Base-by-base conservation (phyloP, 2,797 vertebrate species). In the Limosa lapponica region DNA sequence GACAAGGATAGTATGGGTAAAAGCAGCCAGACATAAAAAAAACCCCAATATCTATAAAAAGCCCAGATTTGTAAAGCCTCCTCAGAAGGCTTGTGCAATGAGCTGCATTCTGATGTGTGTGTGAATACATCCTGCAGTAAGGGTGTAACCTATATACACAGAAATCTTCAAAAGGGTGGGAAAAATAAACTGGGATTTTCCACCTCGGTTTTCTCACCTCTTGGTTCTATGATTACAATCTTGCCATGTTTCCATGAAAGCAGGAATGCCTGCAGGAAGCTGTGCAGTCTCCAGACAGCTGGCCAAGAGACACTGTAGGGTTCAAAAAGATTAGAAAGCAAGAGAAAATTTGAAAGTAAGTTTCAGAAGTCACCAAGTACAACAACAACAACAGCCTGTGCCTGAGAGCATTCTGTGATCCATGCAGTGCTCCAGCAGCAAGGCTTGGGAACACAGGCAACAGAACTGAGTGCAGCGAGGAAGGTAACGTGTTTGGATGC, bases 231-330 rank as follows among this genome's bases (percentile, higher is more conserved):
- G n/a, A 43, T 36, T 72, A 37, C 20, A 67, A 32, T 43, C 55
- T 74, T 41, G 24, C 8, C 3, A 6, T 16, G 7, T 36, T 89
- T 66, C 59, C 23, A 11, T 41, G 18, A 57, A 84, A 74, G 15
- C 8, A 55, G 28, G 23, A 48, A 23, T 39, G 39, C 8, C 48
- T 14, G 22, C 48, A 79, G 30, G 54, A 82, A 84, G 17, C 20
- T 0, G 0, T 19, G 34, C 16, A n/a, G 32, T 39, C 44, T 88
- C 34, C 30, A 58, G 32, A 58, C 2, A 67, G 32, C 18, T 8
- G 15, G 13, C 27, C 10, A 55, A 66, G 25, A 94, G 28, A 30
- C 9, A 3, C 4, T 48, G 3, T 10, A 32, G 8, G 19, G 8
- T 48, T 57, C 34, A 64, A 43, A 57, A 11, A 69, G 28, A 64